Conservation (phyloP, 1,140 invertebrate species). For the Drosophila athabasca region DNA sequence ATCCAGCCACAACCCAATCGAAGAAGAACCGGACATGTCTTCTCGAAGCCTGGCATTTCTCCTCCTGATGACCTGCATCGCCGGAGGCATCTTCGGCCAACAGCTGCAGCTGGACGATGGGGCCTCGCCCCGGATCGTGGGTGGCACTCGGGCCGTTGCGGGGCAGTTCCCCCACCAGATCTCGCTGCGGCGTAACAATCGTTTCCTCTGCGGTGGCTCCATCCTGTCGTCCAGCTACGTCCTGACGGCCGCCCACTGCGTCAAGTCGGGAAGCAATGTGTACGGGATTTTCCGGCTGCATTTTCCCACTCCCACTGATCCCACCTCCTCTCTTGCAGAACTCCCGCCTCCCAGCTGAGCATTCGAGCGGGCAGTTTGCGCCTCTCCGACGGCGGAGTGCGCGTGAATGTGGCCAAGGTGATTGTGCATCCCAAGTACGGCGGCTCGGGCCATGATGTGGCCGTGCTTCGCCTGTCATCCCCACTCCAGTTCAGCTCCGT, state of each 20-base stretch:
- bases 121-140: conserved; percentile 82
- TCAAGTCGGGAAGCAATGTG: conserved; percentile 33
- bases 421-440: conserved; percentile 79
- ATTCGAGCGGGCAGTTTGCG: conserved; percentile 56
- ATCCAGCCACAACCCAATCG: neutral
- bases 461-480: conserved; percentile 81
- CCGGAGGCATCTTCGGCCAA: neutral
- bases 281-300: conserved; percentile 12
- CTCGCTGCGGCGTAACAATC: conserved; percentile 74
- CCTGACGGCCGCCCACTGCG: conserved; percentile 86
- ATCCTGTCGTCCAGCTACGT: conserved; percentile 84
- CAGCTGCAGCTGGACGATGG: neutral
- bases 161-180: conserved; percentile 85
- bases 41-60: neutral
- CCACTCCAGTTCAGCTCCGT: conserved; percentile 65
- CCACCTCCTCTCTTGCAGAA: conserved; percentile 3
- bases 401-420: conserved; percentile 39
- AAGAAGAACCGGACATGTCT: neutral
- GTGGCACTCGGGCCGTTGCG: conserved; percentile 79
- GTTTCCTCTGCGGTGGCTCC: conserved; percentile 85
- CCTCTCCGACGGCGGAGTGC: conserved; percentile 42
- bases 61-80: neutral
- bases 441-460: conserved; percentile 71
- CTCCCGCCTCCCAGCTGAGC: neutral
- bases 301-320: too few relatives aligned